Conservation (phyloP, 2,888 invertebrate species). For the Oithona nana region DNA sequence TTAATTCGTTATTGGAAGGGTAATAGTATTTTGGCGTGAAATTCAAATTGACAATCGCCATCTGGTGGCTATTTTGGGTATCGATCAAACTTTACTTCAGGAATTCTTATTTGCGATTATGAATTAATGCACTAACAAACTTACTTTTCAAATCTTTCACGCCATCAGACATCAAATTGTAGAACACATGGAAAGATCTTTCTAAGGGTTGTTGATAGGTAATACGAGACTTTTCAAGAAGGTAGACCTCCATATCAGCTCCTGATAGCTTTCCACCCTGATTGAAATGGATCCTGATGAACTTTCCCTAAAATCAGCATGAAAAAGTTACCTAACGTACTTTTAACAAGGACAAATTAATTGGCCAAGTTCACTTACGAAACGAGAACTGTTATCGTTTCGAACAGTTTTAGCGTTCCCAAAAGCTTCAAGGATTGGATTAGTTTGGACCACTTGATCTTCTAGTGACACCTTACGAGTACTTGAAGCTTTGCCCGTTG, state of each 20-base stretch:
- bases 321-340: background rate
- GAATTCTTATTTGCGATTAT: background rate
- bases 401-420: constrained; percentile 99
- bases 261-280: constrained; percentile 98
- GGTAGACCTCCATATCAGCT: constrained; percentile 99
- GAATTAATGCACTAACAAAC: background rate
- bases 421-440: constrained; percentile 95
- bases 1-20: no score
- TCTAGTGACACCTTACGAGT: constrained; percentile 40
- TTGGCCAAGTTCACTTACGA: constrained; percentile 31
- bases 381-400: constrained; percentile 99
- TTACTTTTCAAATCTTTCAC: constrained; percentile 60
- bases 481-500: constrained; percentile 51
- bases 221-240: constrained; percentile 99
- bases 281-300: constrained; percentile 99
- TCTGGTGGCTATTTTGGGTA: no score
- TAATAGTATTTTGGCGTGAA: no score
- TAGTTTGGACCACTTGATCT: constrained; percentile 99
- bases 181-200: constrained; percentile 99
- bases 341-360: background rate
- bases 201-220: constrained; percentile 95
- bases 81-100: no score
- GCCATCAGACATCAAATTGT: constrained; percentile 93
- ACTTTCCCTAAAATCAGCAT: constrained; percentile 51
- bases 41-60: no score